These are phyloP conservation scores for Colaptes auratus DNA, from an alignment of 2,113 vertebrate species.

Conservation along the genomic window DNA sequence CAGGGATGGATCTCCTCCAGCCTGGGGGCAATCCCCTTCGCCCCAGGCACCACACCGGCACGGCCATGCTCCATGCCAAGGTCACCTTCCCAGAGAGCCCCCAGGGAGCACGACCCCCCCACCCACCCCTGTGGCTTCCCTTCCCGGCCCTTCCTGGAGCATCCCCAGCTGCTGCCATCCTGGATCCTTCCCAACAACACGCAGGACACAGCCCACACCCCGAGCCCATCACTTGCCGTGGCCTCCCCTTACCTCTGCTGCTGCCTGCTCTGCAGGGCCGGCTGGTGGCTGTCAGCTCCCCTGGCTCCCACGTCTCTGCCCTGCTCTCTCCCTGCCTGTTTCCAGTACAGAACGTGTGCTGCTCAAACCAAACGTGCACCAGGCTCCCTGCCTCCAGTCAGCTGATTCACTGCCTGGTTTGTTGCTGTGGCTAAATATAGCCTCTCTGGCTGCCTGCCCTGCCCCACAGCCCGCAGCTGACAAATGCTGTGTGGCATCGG, in stretches of 20 bases:
- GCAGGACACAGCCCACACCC: accelerated
- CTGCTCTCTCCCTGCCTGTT: background rate
- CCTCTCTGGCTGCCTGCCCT: constrained; percentile 69
- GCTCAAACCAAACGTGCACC: constrained; percentile 29
- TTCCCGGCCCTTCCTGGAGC: background rate
- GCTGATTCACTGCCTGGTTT: constrained; percentile 65
- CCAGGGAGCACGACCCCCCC: background rate
- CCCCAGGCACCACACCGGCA: accelerated
- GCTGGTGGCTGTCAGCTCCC: background rate
- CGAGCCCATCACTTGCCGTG: background rate
- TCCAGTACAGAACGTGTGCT: background rate
- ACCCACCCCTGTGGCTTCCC: background rate
- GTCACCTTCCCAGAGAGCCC: background rate
- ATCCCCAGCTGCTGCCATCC: accelerated
- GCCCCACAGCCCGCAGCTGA: constrained; percentile 51
- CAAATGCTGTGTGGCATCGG: constrained; percentile 37
- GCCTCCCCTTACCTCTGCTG: constrained; percentile 39
- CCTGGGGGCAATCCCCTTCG: accelerated
- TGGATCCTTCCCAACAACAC: accelerated
- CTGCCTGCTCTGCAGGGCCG: background rate
- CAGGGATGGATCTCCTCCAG: background rate
- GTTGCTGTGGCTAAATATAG: constrained; percentile 86
- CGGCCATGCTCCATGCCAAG: accelerated
- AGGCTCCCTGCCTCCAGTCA: constrained; percentile 62
- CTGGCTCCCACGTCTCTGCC: background rate